These are phyloP conservation scores for Cantharis rufa DNA, from an alignment of 2,888 invertebrate genomes.

Conservation along the genomic window DNA sequence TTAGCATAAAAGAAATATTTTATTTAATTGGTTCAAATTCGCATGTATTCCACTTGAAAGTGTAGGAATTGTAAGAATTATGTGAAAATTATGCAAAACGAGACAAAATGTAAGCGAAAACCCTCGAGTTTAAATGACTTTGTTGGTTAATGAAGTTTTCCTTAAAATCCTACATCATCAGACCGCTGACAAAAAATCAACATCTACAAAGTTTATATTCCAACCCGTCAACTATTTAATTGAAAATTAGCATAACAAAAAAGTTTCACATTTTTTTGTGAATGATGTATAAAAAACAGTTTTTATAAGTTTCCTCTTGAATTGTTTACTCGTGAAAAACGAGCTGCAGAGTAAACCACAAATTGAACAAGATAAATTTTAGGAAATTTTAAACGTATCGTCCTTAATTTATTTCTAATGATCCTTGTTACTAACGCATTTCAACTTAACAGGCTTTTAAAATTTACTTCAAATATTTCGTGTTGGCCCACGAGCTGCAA, in stretches of 20 bases:
- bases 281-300: background rate
- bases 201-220: conserved; percentile 13
- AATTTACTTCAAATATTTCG: background rate
- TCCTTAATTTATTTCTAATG: background rate
- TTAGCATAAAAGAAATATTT: conserved; percentile 57
- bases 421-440: background rate
- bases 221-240: conserved; percentile 6
- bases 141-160: conserved; percentile 25
- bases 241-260: conserved; percentile 19
- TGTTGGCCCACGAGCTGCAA: background rate
- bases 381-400: background rate
- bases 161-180: conserved; percentile 18
- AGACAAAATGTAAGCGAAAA: conserved; percentile 21
- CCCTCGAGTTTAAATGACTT: conserved; percentile 26
- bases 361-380: conserved; percentile 1
- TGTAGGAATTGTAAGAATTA: conserved; percentile 32
- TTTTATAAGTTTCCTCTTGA: background rate
- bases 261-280: background rate
- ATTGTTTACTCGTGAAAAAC: background rate
- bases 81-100: conserved; percentile 34
- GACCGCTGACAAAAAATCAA: conserved; percentile 19
- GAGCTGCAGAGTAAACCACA: background rate
- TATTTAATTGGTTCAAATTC: conserved; percentile 50
- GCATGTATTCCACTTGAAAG: conserved; percentile 25
- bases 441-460: background rate